Base-by-base conservation (phyloP, 2,113 vertebrate species). In the Anarrhichthys ocellatus region DNA sequence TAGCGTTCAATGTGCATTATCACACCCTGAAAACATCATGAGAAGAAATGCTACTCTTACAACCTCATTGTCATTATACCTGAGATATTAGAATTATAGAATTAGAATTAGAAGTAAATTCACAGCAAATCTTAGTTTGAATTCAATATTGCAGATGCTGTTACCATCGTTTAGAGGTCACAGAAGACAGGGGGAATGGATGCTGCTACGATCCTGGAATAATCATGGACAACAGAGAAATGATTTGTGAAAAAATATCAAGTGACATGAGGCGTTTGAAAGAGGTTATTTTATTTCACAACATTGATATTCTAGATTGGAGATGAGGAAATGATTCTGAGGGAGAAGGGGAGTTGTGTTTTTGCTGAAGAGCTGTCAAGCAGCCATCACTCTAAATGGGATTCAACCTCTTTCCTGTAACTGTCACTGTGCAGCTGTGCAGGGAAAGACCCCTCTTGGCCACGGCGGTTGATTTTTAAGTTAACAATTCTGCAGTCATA, bases 381-480 rank as follows among this genome's bases (percentile, higher is more conserved):
- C 83, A 81, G 67, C 56, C 81, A 80, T 88, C 85, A 83, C 54
- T 67, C 52, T 59, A 80, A 88, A 61, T 83, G 62, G 85, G 83
- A 87, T 87, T 90, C 83, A 89, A 63, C 78, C 59, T 81, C 76
- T 82, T 76, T 36, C 17, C 71, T 81, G 73, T 76, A 76, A 54
- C 69, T 67, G 90, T 78, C 80, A 76, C 74, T 27, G 62, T 62
- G 65, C 75, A 82, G 78, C 83, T 86, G 81, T 86, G 81, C 62
- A 32, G 56, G 29, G 65, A 67, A 73, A 61, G 79, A 84, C 83
- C 78, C 74, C 72, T 68, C 72, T 87, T 84, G 46, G 65, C 52
- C 69, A 59, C 8, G 18, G 62, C 58, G 56, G 72, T 56, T 59
- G 46, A 68, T 58, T 86, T 75, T 56, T 10, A 74, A 70, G 58